Base-by-base conservation (phyloP, 2,888 invertebrate species). In the Octonoba sinensis region DNA sequence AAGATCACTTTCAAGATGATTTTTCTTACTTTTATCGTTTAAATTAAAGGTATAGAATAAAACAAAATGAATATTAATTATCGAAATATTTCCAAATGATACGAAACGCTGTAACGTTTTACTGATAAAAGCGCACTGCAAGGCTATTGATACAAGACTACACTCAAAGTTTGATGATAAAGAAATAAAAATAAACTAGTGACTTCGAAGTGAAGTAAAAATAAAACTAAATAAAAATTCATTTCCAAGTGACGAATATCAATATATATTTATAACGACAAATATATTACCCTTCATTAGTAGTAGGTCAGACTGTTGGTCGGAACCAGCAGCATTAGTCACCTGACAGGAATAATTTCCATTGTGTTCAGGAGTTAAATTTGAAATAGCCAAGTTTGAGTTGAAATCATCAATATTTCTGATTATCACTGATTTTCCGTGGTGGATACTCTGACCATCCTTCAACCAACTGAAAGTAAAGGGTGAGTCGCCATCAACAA, bases 401-500 rank as follows among this genome's bases (percentile, higher is more conserved):
- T 46, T 66, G 57, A 47, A 74, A 27, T 74, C 74, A 11, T 74
- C 74, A 6, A 47, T 44, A 3, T 3, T 22, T 66, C 67, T 27
- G 16, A 67, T 67, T 13, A 18, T 20, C 18, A 67, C 27, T 2
- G 36, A 27, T 2, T 54, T 20, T n/a, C 44, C 51, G 6, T 27
- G 18, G 8, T 20, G n/a, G 4, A 67, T n/a, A 8, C 18, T 13
- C 8, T 13, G 20, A n/a, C 67, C 67, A 56, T 64, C 75, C 27
- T 67, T 67, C 11, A 51, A 13, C 75, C 75, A 75, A 1, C 6
- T 22, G 13, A 75, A 60, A 15, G 15, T 20, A n/a, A 75, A 67
- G 0, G 75, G 75, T 46, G 69, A 67, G 44, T 64, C 56, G 16
- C 75, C 75, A 22, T 67, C 51, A 6, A 22, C 16, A n/a, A 75